Evolutionary conservation across 2,888 invertebrate species (phyloP).

Genomic region (Drosophila trichaetosa): DNA sequence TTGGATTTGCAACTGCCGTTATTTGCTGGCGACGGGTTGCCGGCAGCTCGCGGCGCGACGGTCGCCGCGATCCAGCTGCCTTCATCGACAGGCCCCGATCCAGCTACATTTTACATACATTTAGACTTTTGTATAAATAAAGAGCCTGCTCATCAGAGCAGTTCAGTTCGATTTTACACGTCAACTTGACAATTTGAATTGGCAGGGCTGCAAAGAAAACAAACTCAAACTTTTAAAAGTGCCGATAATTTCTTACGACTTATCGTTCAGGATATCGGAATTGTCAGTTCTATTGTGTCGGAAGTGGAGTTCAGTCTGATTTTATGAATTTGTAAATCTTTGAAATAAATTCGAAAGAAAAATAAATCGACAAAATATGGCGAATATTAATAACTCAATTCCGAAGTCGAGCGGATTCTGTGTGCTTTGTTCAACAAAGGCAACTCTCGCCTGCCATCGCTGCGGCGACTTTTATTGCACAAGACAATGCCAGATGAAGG

Average conservation of each 20-base stretch:
- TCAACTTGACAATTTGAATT: not conserved
- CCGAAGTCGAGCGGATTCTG: conserved; percentile 31
- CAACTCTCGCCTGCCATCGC: conserved; percentile 47
- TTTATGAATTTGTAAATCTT: not conserved
- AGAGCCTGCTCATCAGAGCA: too few species aligned
- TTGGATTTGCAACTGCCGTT: too few species aligned
- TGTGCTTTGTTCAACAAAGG: conserved; percentile 33
- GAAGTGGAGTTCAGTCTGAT: not conserved
- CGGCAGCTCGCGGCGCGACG: too few species aligned
- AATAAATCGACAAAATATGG: conserved; percentile 4
- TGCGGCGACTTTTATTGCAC: conserved; percentile 66
- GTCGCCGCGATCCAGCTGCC: too few species aligned
- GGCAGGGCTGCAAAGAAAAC: not conserved
- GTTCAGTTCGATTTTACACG: too few species aligned
- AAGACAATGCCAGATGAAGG: conserved; percentile 44
- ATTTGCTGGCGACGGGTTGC: too few species aligned
- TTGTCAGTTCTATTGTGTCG: not conserved
- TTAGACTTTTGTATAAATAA: too few species aligned
- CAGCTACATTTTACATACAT: too few species aligned
- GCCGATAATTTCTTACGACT: not conserved
- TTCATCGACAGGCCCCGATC: too few species aligned
- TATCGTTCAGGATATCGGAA: conserved; percentile 12
- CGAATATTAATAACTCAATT: not conserved
- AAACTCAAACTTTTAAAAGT: not conserved
- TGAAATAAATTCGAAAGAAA: not conserved